A percentile compares a stretch with the other conserved stretches of the same genome.
Conservation (phyloP, 2,888 invertebrate genomes). For the Polymixis lichenea region DNA sequence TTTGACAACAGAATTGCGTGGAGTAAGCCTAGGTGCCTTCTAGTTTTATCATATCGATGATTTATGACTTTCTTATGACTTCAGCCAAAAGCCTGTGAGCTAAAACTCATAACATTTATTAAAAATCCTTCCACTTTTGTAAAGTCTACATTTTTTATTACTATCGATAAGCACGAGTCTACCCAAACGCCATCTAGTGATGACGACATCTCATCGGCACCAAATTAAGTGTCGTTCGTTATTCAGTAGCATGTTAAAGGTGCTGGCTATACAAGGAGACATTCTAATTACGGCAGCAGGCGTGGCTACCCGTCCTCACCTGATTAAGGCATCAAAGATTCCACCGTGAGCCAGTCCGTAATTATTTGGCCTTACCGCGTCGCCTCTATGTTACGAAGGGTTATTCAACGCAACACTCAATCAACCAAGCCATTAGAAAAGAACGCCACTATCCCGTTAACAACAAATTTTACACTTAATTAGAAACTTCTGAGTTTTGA, state of each 20-base stretch:
- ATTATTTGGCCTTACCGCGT: slow-evolving; percentile 79
- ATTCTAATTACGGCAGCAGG: slow-evolving; percentile 84
- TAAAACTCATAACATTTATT: neutral
- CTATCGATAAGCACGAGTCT: neutral
- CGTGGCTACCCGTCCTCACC: slow-evolving; percentile 80
- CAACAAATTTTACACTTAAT: slow-evolving; percentile 46
- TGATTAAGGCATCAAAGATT: slow-evolving; percentile 87
- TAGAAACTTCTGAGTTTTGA: slow-evolving; percentile 40
- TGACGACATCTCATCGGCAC: slow-evolving; percentile 51
- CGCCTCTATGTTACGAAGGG: slow-evolving; percentile 66
- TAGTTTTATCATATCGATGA: slow-evolving; percentile 24
- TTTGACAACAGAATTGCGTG: slow-evolving; percentile 49
- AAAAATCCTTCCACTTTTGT: neutral
- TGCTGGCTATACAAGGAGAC: slow-evolving; percentile 75
- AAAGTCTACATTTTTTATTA: slow-evolving; percentile 32
- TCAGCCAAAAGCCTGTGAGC: neutral
- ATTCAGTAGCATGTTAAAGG: slow-evolving; percentile 70
- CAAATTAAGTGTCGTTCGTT: slow-evolving; percentile 68
- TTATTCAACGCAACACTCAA: slow-evolving; percentile 64
- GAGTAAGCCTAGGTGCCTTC: slow-evolving; percentile 35
- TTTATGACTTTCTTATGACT: slow-evolving; percentile 24
- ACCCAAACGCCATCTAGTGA: slow-evolving; percentile 40
- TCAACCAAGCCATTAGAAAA: slow-evolving; percentile 57
- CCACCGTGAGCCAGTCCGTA: slow-evolving; percentile 75
- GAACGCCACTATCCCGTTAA: slow-evolving; percentile 15